Evolutionary conservation across 2,888 invertebrate genomes (phyloP), one percentile per base, ranked within the genome.

Genomic region (Ryuthela nishihirai): DNA sequence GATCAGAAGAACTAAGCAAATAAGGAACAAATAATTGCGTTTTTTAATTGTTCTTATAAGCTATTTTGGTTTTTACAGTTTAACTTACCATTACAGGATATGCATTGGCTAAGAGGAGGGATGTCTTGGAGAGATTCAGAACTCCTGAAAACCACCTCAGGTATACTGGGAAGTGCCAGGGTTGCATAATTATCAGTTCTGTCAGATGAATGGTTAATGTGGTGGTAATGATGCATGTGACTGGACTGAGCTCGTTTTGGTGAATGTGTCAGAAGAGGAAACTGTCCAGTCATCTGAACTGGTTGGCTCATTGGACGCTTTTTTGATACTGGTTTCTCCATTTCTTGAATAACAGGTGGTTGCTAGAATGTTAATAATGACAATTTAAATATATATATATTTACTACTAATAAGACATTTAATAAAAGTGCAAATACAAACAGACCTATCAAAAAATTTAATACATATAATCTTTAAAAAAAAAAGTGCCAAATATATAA

Each of bases 81-180:
- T n/a, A 34, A 23, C 45, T 38, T 17, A 62, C 61, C 61, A 62
- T 62, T 55, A 17, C 55, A 62, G 29, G 61, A 62, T 4, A 55
- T 52, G 35, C 48, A 62, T 12, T 54, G 29, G 7, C 24, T 55
- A 12, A 44, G 50, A 7, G 50, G 46, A 10, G 47, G 43, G 7
- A 44, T 41, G 23, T 62, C 61, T 24, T 54, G 46, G 12, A 45
- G 25, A 20, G 29, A n/a, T 25, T 61, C 54, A 7, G 48, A 59
- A 15, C 48, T 49, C 20, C 54, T 34, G 9, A 55, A 47, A 26
- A 40, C 55, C 21, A 46, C 46, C 36, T 62, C 61, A 3, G 61
- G 61, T 26, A 62, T 62, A n/a, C 55, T 55, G 10, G 61, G 49
- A 5, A 60, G 40, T 24, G 48, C 41, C 25, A 48, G 24, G 20